Percentiles rank a stretch among this genome's conserved stretches.
These are phyloP conservation scores for Eristalinus aeneus DNA, from an alignment of 2,888 invertebrate species.

Conservation along the genomic window DNA sequence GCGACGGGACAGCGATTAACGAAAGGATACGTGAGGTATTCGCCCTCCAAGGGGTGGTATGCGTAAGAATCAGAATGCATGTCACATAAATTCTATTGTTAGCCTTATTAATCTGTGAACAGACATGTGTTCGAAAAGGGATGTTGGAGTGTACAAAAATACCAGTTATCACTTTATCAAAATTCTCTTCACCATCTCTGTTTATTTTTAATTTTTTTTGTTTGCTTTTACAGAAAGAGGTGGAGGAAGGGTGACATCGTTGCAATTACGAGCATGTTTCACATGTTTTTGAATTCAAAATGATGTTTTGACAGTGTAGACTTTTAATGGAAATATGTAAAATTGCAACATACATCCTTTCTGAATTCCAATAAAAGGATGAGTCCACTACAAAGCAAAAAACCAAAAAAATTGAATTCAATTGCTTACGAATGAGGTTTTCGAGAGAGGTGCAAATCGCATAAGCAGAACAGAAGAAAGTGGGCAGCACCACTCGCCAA, in stretches of 20 bases:
- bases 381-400: too few species aligned
- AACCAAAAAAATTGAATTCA: too few species aligned
- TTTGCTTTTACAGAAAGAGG: background rate
- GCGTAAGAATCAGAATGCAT: constrained; percentile 44
- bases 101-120: constrained; percentile 47
- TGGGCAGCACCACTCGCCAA: constrained; percentile 21
- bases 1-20: constrained; percentile 2
- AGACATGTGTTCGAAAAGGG: constrained; percentile 35
- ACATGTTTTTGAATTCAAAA: background rate
- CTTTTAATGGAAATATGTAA: too few species aligned
- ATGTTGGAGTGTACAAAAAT: constrained; percentile 18
- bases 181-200: constrained; percentile 3
- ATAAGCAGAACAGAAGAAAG: background rate
- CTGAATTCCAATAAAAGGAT: too few species aligned
- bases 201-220: constrained; percentile 36
- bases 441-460: background rate
- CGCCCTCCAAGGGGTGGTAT: constrained; percentile 23
- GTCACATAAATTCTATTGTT: constrained; percentile 38
- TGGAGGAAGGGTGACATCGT: background rate
- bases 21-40: background rate
- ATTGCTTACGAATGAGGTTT: too few species aligned
- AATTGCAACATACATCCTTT: too few species aligned
- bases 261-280: background rate
- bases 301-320: too few species aligned
- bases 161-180: constrained; percentile 39